These are phyloP conservation scores for Conchocele bisecta DNA, from an alignment of 2,888 invertebrate species.

Conservation along the genomic window DNA sequence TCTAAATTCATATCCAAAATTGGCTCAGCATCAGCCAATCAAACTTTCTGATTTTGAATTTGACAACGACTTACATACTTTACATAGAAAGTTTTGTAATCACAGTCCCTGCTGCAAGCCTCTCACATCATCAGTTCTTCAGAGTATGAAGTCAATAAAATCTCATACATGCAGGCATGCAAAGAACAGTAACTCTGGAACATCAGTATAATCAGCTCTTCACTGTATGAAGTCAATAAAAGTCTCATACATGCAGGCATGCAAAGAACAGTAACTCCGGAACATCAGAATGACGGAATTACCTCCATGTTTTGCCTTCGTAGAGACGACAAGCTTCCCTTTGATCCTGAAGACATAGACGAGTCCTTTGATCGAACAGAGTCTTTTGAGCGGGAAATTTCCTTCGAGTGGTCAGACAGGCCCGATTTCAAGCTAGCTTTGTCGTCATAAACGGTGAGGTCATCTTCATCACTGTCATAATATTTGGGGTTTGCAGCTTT, in stretches of 20 bases:
- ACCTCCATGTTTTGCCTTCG: constrained; percentile 3
- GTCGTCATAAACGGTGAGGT: constrained; percentile 65
- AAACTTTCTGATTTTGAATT: too few relatives aligned
- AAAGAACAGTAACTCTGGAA: too few relatives aligned
- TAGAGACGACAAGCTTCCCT: constrained; percentile 10
- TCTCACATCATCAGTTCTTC: too few relatives aligned
- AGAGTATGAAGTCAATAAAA: too few relatives aligned
- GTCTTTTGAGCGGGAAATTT: constrained; percentile 46
- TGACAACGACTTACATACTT: too few relatives aligned
- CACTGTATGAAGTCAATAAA: too few relatives aligned
- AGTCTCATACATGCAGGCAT: not conserved
- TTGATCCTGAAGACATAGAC: constrained; percentile 25
- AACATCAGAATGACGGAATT: not conserved
- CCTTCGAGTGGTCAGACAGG: constrained; percentile 57
- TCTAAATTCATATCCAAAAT: too few relatives aligned
- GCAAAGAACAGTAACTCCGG: not conserved
- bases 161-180: not conserved
- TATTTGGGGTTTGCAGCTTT: constrained; percentile 50
- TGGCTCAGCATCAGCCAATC: too few relatives aligned
- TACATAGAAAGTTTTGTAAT: too few relatives aligned
- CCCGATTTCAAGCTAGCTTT: constrained; percentile 65
- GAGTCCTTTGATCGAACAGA: constrained; percentile 28
- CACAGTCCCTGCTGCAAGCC: too few relatives aligned
- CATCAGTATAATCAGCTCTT: too few relatives aligned
- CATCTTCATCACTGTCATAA: constrained; percentile 52